phyloP scores from a whole-genome alignment of 1,140 invertebrate species.

The Liolophura sinensis region DNA sequence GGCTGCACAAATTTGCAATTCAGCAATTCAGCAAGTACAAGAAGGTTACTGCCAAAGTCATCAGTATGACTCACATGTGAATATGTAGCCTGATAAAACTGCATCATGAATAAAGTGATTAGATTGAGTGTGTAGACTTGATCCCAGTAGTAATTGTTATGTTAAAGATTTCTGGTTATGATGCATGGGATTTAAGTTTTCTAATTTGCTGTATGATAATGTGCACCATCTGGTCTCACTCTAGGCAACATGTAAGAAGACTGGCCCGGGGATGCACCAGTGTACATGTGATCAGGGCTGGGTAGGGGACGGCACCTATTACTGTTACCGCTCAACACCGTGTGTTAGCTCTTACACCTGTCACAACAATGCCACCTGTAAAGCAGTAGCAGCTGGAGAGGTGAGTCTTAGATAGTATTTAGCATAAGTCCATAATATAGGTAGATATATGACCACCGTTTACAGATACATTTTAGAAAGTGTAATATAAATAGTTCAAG shows the following conservation, averaged over 20 bases:
- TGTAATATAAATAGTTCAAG: no score
- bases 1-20: no score
- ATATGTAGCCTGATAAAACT: no score
- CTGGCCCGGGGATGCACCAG: conserved; percentile 27
- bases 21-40: no score
- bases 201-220: background rate
- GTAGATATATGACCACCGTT: no score
- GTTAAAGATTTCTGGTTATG: background rate
- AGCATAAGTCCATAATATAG: no score
- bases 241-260: conserved; percentile 38
- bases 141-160: no score
- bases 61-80: no score
- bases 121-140: no score
- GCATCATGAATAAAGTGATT: no score
- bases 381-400: conserved; percentile 16
- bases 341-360: conserved; percentile 33
- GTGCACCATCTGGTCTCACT: background rate
- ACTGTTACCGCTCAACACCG: conserved; percentile 31
- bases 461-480: no score
- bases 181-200: conserved; percentile 2
- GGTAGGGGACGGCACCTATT: conserved; percentile 35
- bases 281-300: conserved; percentile 40
- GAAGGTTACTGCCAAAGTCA: no score
- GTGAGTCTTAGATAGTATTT: conserved; percentile 19
- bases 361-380: conserved; percentile 34